Evolutionary conservation across 2,888 invertebrate genomes (phyloP).

Genomic region (Metalampra italica): DNA sequence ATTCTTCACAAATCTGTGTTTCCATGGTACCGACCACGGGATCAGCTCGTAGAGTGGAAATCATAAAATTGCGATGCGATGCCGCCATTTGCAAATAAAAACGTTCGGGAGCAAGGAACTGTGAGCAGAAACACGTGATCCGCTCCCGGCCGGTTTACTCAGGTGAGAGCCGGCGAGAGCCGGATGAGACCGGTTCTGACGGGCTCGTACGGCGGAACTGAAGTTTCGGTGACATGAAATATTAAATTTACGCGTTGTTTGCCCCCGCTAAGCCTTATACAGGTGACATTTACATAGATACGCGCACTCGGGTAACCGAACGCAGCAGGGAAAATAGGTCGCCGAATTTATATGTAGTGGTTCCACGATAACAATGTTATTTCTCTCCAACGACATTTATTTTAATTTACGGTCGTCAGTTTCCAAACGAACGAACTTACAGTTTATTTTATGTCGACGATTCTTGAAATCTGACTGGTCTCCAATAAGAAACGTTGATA

Average conservation of each 20-base stretch:
- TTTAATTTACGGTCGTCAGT: no score
- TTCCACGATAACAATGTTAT: not conserved
- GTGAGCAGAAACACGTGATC: constrained; percentile 20
- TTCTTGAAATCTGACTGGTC: no score
- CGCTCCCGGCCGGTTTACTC: constrained; percentile 10
- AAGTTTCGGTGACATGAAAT: not conserved
- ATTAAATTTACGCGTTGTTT: not conserved
- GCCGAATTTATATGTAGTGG: no score
- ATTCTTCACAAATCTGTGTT: no score
- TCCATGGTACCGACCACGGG: no score
- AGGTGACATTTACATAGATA: not conserved
- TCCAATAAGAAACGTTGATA: no score
- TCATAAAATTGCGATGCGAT: constrained; percentile 5
- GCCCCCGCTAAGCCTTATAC: not conserved
- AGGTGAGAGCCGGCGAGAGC: not conserved
- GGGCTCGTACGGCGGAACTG: not conserved
- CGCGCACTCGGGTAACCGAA: no score
- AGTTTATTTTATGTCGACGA: no score
- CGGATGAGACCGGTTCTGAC: constrained; percentile 4
- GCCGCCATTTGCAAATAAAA: constrained; percentile 22
- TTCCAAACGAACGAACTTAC: no score
- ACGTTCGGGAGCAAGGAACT: constrained; percentile 21
- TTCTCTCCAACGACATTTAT: no score
- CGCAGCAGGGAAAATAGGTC: no score
- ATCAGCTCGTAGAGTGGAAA: not conserved